Conservation (phyloP, 2,888 invertebrate genomes). For the Thera obeliscata region DNA sequence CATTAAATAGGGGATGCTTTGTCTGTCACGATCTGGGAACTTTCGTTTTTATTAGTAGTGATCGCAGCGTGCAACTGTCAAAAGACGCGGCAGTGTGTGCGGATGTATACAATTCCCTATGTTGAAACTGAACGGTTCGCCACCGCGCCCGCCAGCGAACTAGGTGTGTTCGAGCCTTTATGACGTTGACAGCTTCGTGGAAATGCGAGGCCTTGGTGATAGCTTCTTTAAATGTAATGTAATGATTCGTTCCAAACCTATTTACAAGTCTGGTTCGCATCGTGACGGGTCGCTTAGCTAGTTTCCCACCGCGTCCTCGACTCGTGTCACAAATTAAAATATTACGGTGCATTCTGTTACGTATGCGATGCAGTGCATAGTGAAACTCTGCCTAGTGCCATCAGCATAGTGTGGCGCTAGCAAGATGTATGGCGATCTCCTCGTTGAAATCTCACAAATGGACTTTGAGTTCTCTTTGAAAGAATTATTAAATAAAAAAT, state of each 20-base stretch:
- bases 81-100: no score
- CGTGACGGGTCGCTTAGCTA: slow-evolving; percentile 51
- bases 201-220: slow-evolving; percentile 6
- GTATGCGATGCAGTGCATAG: slow-evolving; percentile 61
- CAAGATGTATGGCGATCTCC: background rate
- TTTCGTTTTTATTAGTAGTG: no score
- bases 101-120: no score
- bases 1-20: no score
- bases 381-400: slow-evolving; percentile 40
- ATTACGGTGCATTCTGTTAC: slow-evolving; percentile 69
- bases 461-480: no score
- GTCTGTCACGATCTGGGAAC: no score
- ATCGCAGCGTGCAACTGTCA: no score
- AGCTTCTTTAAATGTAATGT: slow-evolving; percentile 32
- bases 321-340: slow-evolving; percentile 71
- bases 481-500: no score
- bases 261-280: slow-evolving; percentile 48
- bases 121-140: no score
- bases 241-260: slow-evolving; percentile 36
- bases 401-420: slow-evolving; percentile 1
- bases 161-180: no score
- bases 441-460: no score
- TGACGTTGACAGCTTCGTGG: background rate
- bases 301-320: slow-evolving; percentile 54
- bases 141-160: no score